Evolutionary conservation across 2,797 vertebrate genomes (phyloP).

Genomic region (Lepidocolaptes lacrymiger): DNA sequence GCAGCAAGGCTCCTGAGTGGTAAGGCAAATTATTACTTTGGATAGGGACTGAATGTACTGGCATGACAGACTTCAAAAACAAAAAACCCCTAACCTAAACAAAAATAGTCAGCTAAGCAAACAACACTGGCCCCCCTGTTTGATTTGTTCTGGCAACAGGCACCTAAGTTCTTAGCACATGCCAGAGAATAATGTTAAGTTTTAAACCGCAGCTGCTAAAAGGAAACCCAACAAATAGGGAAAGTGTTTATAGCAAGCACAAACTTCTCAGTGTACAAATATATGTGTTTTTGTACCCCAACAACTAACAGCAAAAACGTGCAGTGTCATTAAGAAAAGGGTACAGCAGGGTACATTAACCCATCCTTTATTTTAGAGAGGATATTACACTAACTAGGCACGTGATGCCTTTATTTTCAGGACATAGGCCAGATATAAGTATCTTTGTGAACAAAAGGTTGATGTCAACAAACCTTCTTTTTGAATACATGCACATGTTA

Average conservation of each 20-base stretch:
- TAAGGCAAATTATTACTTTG: slow-evolving; percentile 55
- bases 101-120: slow-evolving; percentile 60
- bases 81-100: slow-evolving; percentile 53
- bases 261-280: slow-evolving; percentile 26
- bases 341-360: neutral
- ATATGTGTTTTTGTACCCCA: slow-evolving; percentile 3
- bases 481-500: neutral
- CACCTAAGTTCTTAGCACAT: slow-evolving; percentile 36
- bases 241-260: slow-evolving; percentile 54
- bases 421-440: neutral
- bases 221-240: slow-evolving; percentile 22
- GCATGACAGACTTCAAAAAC: slow-evolving; percentile 47
- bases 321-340: neutral
- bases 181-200: slow-evolving; percentile 42
- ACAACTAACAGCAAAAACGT: neutral
- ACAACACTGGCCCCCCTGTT: slow-evolving; percentile 8
- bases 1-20: slow-evolving; percentile 33
- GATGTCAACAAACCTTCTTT: slow-evolving; percentile 35
- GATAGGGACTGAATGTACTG: slow-evolving; percentile 63
- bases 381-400: neutral
- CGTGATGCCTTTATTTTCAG: neutral
- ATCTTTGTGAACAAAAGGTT: slow-evolving; percentile 23
- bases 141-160: slow-evolving; percentile 58
- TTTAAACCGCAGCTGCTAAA: slow-evolving; percentile 23
- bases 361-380: neutral